Evolutionary conservation across 2,797 vertebrate species (phyloP).

Genomic region (Molossus molossus): DNA sequence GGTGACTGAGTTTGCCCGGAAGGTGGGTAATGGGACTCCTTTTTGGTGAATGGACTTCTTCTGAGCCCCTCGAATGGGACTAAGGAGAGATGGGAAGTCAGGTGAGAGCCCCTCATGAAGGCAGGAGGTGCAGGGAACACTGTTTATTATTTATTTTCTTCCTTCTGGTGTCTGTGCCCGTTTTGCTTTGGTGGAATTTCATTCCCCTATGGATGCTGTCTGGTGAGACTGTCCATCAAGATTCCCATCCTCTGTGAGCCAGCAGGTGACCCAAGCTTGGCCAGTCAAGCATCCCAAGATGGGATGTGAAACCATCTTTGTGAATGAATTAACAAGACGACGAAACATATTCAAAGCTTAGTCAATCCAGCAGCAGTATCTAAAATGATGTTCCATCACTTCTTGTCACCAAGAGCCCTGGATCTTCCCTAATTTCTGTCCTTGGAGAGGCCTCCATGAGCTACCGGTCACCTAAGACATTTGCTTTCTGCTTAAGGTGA

Average conservation of each 20-base stretch:
- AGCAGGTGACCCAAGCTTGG: background rate
- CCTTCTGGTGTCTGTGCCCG: background rate
- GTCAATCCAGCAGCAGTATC: background rate
- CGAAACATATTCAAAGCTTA: background rate
- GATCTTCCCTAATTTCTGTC: background rate
- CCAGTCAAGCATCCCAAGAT: background rate
- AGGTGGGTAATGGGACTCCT: background rate
- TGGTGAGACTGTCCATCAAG: background rate
- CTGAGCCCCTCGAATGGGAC: background rate
- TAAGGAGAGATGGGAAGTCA: background rate
- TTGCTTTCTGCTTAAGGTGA: background rate
- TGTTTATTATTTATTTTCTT: background rate
- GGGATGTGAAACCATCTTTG: background rate
- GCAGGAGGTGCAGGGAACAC: background rate
- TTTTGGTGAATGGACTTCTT: background rate
- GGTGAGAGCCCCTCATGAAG: background rate
- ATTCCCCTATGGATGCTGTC: background rate
- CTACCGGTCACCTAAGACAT: background rate
- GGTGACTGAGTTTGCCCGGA: background rate
- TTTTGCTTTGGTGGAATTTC: constrained; percentile 5
- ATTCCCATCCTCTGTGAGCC: background rate
- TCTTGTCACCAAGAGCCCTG: background rate
- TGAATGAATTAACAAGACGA: background rate
- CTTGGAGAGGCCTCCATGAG: background rate
- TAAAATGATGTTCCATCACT: background rate